A percentile compares a stretch with the other conserved stretches of the same genome.
Evolutionary conservation across 2,888 invertebrate species (phyloP).

Genomic region (Cynaeus angustus): DNA sequence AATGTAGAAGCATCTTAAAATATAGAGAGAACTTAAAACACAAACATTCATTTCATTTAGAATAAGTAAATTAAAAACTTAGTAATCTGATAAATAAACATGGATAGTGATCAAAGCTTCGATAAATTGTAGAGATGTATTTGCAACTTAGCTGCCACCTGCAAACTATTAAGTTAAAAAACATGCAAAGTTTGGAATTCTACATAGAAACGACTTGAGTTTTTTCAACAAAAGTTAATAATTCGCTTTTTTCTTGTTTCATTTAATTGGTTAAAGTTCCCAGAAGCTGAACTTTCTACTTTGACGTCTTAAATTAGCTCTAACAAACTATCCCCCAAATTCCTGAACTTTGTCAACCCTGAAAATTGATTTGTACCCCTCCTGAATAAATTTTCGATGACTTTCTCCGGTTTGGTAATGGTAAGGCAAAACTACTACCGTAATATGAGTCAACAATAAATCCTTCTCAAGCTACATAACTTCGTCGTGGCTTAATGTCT

Average conservation of each 20-base stretch:
- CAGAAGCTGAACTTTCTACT: neutral
- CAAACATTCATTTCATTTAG: too few species aligned
- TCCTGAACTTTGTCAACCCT: neutral
- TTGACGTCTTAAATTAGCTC: neutral
- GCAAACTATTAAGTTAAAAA: too few species aligned
- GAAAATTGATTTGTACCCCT: constrained; percentile 2
- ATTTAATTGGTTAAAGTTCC: neutral
- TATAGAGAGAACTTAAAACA: too few species aligned
- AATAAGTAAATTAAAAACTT: too few species aligned
- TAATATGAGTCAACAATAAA: constrained; percentile 21
- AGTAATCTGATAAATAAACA: too few species aligned
- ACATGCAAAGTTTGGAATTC: too few species aligned
- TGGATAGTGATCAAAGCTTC: too few species aligned
- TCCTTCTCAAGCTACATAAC: constrained; percentile 6
- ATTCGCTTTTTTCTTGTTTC: neutral
- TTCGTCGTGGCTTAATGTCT: neutral
- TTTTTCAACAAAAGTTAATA: too few species aligned
- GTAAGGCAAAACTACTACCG: constrained; percentile 4
- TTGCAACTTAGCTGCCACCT: too few species aligned
- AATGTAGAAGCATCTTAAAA: too few species aligned
- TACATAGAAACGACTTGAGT: too few species aligned
- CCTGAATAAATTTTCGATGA: neutral
- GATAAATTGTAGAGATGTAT: too few species aligned
- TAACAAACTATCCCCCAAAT: neutral
- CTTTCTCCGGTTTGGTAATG: neutral